These are phyloP conservation scores for Bagarius yarrelli DNA, from an alignment of 2,113 vertebrate species.

Conservation along the genomic window DNA sequence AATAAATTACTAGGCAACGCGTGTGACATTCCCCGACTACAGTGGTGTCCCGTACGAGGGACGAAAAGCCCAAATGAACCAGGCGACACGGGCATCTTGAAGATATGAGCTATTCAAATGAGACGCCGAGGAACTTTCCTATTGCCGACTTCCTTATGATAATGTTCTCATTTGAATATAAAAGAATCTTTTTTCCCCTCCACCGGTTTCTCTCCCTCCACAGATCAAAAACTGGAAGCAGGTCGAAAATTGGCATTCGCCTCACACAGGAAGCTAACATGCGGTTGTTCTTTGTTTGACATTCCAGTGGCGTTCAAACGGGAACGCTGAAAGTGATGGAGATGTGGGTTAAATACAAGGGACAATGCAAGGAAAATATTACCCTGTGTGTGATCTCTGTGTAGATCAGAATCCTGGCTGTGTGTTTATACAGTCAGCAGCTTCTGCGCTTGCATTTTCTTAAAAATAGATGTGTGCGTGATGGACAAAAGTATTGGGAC, in stretches of 20 bases:
- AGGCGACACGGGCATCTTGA: constrained; percentile 68
- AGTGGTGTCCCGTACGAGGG: constrained; percentile 69
- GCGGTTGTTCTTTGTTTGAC: constrained; percentile 57
- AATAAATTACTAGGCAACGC: constrained; percentile 67
- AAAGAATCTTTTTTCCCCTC: constrained; percentile 62
- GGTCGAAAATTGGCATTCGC: constrained; percentile 59
- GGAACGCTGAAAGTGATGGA: constrained; percentile 26
- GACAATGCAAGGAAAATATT: constrained; percentile 35
- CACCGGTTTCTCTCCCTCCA: constrained; percentile 55
- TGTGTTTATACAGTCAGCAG: constrained; percentile 30
- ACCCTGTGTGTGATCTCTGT: neutral
- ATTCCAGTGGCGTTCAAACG: constrained; percentile 45
- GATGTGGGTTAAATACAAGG: constrained; percentile 53
- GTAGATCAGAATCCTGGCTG: constrained; percentile 20
- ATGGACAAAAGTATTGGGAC: too few relatives aligned
- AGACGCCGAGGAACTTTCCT: constrained; percentile 72
- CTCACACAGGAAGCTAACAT: constrained; percentile 71
- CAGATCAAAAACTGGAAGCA: constrained; percentile 68
- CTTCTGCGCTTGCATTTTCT: neutral
- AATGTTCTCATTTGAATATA: constrained; percentile 80
- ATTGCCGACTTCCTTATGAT: constrained; percentile 74
- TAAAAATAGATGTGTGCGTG: too few relatives aligned
- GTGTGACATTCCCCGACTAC: constrained; percentile 65
- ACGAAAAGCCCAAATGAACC: constrained; percentile 73
- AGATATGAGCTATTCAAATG: constrained; percentile 80